phyloP scores from a whole-genome alignment of 2,888 invertebrate genomes.

The Archips xylosteana region DNA sequence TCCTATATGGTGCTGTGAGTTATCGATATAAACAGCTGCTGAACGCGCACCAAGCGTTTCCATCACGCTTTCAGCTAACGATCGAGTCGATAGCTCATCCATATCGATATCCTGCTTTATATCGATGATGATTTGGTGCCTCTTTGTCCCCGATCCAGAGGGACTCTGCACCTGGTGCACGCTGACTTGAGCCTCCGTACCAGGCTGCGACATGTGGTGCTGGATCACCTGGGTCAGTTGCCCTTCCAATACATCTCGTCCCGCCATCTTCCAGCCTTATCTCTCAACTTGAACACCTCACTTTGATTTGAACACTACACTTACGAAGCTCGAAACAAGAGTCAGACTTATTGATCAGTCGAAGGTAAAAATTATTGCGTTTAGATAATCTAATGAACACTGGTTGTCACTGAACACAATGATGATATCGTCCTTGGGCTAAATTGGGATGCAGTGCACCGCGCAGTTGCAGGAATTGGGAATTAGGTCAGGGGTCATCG shows the following conservation, averaged over 20 bases:
- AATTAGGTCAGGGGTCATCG: slow-evolving; percentile 78
- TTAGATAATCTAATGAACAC: slow-evolving; percentile 75
- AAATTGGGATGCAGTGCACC: slow-evolving; percentile 62
- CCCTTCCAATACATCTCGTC: slow-evolving; percentile 69
- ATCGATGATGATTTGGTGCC: slow-evolving; percentile 82
- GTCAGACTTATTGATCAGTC: slow-evolving; percentile 74
- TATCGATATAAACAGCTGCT: slow-evolving; percentile 80
- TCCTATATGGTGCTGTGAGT: slow-evolving; percentile 59
- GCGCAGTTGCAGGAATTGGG: slow-evolving; percentile 69
- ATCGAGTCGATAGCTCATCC: slow-evolving; percentile 77
- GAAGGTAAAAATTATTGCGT: slow-evolving; percentile 62
- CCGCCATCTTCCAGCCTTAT: slow-evolving; percentile 72
- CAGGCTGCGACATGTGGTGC: slow-evolving; percentile 74
- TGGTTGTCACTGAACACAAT: slow-evolving; percentile 61
- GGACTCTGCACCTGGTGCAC: slow-evolving; percentile 78
- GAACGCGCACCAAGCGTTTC: slow-evolving; percentile 80
- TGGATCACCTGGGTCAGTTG: slow-evolving; percentile 79
- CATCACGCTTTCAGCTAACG: slow-evolving; percentile 82
- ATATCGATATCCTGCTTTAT: slow-evolving; percentile 83
- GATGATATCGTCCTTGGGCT: slow-evolving; percentile 51
- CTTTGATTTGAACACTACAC: slow-evolving; percentile 31
- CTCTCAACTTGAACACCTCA: slow-evolving; percentile 48
- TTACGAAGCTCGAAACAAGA: slow-evolving; percentile 43
- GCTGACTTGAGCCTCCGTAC: slow-evolving; percentile 77
- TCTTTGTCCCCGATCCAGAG: slow-evolving; percentile 72